phyloP scores from a whole-genome alignment of 2,888 invertebrate genomes.

The Dasysyrphus albostriatus region DNA sequence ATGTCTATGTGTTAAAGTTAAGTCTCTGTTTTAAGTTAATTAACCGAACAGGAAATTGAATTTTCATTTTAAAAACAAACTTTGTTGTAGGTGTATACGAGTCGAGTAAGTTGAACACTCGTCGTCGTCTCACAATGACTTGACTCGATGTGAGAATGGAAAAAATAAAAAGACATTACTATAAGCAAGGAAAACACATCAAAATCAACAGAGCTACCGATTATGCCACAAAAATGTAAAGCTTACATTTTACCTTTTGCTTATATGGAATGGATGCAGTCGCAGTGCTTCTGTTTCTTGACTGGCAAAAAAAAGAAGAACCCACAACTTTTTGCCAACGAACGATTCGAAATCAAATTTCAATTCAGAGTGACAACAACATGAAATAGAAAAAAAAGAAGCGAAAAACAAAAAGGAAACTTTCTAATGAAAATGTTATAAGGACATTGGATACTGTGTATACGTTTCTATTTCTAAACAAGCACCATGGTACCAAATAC shows the following conservation, averaged over 20 bases:
- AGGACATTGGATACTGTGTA: slow-evolving; percentile 9
- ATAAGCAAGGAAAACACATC: slow-evolving; percentile 10
- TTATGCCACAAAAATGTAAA: not conserved
- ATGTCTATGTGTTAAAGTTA: not conserved
- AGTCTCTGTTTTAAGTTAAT: slow-evolving; percentile 28
- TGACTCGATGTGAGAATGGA: not conserved
- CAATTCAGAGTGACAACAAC: slow-evolving; percentile 61
- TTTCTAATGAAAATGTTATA: slow-evolving; percentile 23
- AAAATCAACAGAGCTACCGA: not conserved
- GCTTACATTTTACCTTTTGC: not conserved
- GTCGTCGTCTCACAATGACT: not conserved
- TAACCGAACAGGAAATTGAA: slow-evolving; percentile 42
- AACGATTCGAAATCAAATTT: slow-evolving; percentile 52
- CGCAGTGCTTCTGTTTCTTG: not conserved
- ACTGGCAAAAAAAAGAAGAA: too few relatives aligned
- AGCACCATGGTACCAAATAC: not conserved
- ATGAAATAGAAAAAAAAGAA: slow-evolving; percentile 9
- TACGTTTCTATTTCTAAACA: not conserved
- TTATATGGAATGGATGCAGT: not conserved
- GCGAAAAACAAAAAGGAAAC: not conserved
- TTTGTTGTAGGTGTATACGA: slow-evolving; percentile 4
- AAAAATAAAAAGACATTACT: not conserved
- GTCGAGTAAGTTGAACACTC: not conserved
- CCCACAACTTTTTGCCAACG: not conserved
- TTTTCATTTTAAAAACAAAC: slow-evolving; percentile 29